Conservation (phyloP, 2,113 vertebrate genomes). For the Mirza zaza region DNA sequence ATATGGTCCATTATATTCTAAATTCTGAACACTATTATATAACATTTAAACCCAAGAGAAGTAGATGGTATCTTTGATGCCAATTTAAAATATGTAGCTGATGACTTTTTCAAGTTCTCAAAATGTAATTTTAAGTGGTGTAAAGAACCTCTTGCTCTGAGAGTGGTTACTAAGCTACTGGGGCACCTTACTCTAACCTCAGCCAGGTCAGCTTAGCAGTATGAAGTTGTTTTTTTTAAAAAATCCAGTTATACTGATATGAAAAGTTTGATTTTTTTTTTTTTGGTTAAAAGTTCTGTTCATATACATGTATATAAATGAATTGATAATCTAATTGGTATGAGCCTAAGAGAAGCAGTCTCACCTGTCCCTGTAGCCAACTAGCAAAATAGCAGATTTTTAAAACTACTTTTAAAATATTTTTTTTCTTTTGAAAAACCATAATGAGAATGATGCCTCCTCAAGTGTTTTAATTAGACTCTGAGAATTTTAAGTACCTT, state of each 20-base stretch:
- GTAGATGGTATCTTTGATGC: background rate
- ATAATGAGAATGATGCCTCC: background rate
- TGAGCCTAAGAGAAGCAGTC: background rate
- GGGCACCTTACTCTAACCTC: background rate
- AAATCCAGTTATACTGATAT: background rate
- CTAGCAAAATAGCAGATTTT: background rate
- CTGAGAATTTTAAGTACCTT: background rate
- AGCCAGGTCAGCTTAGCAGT: background rate
- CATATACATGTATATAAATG: background rate
- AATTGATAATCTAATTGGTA: background rate
- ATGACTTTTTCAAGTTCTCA: background rate
- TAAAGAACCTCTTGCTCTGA: background rate
- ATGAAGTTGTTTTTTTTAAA: background rate
- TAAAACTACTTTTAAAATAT: background rate
- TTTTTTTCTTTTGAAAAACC: background rate
- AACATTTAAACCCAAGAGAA: conserved; percentile 36
- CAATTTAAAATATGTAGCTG: conserved; percentile 5
- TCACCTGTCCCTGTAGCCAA: background rate
- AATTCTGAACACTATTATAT: background rate
- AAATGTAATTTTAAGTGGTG: background rate
- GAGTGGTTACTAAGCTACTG: background rate
- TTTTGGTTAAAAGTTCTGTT: background rate
- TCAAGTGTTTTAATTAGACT: background rate
- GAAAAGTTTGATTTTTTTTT: background rate
- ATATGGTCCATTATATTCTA: background rate